phyloP scores from a whole-genome alignment of 2,797 vertebrate species.

The Pogoniulus pusillus region DNA sequence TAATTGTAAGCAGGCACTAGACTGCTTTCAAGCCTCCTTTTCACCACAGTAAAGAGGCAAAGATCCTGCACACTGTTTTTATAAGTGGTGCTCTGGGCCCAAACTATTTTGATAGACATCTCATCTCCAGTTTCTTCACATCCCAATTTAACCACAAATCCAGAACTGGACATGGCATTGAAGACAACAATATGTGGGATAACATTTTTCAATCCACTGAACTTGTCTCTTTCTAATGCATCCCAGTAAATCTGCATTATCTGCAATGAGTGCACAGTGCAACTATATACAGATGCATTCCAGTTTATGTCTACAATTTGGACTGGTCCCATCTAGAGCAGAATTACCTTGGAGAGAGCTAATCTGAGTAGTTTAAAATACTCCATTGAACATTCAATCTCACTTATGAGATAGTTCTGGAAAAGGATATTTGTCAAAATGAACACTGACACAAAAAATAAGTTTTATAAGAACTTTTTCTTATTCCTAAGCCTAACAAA shows the following conservation, averaged over 20 bases:
- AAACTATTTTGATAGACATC: background rate
- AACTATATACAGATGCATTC: background rate
- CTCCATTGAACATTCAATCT: background rate
- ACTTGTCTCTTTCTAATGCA: background rate
- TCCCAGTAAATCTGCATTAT: background rate
- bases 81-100: background rate
- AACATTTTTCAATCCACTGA: background rate
- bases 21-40: background rate
- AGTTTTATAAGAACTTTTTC: background rate
- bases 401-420: background rate
- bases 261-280: background rate
- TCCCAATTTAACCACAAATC: background rate
- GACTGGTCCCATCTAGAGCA: background rate
- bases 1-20: background rate
- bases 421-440: background rate
- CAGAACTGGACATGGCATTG: background rate
- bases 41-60: background rate
- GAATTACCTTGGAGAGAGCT: background rate
- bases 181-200: background rate
- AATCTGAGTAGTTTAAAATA: background rate
- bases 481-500: background rate
- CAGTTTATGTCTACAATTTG: background rate
- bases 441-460: background rate
- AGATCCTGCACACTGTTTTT: background rate
- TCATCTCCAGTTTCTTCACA: background rate